Evolutionary conservation across 2,888 invertebrate species (phyloP), one percentile per base, ranked within the genome.

Genomic region (Drosophila neonasuta): DNA sequence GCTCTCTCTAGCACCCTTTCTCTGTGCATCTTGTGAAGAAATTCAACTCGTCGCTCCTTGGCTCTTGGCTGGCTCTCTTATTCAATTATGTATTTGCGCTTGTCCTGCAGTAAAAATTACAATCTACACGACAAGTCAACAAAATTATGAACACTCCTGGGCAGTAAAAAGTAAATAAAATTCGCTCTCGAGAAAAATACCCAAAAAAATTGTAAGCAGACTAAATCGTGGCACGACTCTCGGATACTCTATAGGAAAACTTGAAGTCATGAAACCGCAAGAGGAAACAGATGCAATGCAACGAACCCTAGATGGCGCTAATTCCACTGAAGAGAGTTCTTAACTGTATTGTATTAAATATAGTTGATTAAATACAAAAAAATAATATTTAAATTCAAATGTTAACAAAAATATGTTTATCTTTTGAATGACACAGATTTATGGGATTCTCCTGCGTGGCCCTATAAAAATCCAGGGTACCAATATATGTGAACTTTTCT

Each of bases 71-170:
- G 34, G 1, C 10, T 9, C 36, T 55, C 54, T 81, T 88, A 87
- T 88, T 87, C 88, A 87, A 87, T 87, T 87, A 87, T 88, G 81
- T 86, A 82, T 85, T 88, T 86, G 87, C 79, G 86, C 86, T 88
- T 88, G 88, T 88, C 88, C 87, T 87, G 88, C 88, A 84, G 87
- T 80, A 82, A 87, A 84, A 87, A 88, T 87, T 88, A 88, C 88
- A 80, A 80, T 80, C 81, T 80, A 80, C 86, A 84, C 82, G 88
- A 88, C 88, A 88, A 88, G 86, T 88, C 88, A 88, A 86, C 83
- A 83, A 81, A 88, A 88, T 88, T 88, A 88, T 88, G 86, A 88
- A 87, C 86, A 88, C 85, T 80, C 68, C 79, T 74, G 79, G 79
- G 74, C 79, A 87, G 86, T 87, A 87, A 87, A 84, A 63, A 71